Conservation (phyloP, 1,140 invertebrate species). For the Archegozetes longisetosus region DNA sequence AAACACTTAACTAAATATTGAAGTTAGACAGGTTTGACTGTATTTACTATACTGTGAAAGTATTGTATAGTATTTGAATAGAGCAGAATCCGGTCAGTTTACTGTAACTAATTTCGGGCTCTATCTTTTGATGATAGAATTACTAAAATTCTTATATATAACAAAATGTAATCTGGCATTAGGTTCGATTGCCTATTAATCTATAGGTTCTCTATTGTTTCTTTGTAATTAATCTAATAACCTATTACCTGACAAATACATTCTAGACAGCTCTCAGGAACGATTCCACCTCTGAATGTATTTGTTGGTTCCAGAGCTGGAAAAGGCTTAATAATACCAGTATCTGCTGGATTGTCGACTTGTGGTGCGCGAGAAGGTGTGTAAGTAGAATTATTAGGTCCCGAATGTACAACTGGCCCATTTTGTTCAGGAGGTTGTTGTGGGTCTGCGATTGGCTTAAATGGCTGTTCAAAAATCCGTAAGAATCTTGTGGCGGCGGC, state of each 20-base stretch:
- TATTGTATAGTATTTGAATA: too few relatives aligned
- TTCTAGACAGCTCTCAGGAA: constrained; percentile 2
- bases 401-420: not conserved
- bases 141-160: not conserved
- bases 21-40: too few relatives aligned
- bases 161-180: too few relatives aligned
- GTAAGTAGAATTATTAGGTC: not conserved
- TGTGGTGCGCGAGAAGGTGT: too few relatives aligned
- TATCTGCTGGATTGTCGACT: not conserved
- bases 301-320: not conserved
- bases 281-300: too few relatives aligned
- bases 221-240: not conserved
- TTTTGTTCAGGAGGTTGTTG: not conserved
- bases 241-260: constrained; percentile 10
- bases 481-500: too few relatives aligned
- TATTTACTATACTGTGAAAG: too few relatives aligned
- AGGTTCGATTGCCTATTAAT: too few relatives aligned
- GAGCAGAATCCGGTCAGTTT: too few relatives aligned
- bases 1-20: too few relatives aligned
- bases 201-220: not conserved
- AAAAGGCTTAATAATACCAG: not conserved
- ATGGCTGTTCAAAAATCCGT: not conserved
- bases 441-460: not conserved
- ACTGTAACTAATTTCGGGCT: not conserved
- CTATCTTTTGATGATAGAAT: not conserved